phyloP scores from a whole-genome alignment of 2,113 vertebrate genomes.

The Cervus canadensis region DNA sequence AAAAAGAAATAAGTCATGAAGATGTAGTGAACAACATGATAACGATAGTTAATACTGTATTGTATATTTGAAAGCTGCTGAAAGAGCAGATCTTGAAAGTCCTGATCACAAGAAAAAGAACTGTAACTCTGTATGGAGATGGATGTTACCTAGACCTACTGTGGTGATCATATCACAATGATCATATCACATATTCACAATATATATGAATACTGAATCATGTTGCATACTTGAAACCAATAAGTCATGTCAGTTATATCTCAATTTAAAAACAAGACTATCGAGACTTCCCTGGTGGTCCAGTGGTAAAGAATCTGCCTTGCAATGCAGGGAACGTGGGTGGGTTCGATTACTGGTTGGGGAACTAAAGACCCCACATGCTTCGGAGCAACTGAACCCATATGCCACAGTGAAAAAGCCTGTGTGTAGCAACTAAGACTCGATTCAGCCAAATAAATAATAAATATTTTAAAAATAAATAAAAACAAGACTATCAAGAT shows the following conservation, averaged over 20 bases:
- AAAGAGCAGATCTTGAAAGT: neutral
- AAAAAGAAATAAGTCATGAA: neutral
- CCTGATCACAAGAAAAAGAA: neutral
- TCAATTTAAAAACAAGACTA: neutral
- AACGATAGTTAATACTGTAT: neutral
- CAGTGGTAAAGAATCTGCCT: neutral
- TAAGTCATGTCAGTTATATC: neutral
- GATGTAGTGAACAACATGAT: neutral
- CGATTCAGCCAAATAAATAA: neutral
- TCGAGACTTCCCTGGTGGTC: neutral
- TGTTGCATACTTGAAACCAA: neutral
- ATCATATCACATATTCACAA: neutral
- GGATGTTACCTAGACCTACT: neutral
- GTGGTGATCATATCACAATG: neutral
- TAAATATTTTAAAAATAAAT: neutral
- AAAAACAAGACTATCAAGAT: neutral
- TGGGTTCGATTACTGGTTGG: neutral
- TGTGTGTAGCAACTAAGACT: neutral
- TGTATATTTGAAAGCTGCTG: neutral
- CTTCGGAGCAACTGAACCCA: neutral
- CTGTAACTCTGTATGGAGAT: neutral
- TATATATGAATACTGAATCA: neutral
- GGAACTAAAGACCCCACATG: neutral
- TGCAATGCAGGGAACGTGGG: neutral
- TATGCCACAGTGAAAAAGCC: neutral